Evolutionary conservation across 2,113 vertebrate species (phyloP).

Genomic region (Psittacara wagleri): DNA sequence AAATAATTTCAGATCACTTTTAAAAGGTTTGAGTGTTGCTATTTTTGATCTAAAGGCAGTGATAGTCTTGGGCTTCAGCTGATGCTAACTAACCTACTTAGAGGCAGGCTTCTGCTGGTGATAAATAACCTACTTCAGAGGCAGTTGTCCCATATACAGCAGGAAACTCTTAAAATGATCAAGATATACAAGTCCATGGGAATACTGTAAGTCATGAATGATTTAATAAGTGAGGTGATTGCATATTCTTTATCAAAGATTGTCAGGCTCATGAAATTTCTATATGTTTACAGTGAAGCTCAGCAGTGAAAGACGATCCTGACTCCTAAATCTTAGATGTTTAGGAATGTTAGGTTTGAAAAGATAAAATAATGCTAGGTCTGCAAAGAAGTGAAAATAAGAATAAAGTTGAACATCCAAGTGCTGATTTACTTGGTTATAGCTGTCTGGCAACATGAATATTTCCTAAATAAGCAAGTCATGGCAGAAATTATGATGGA

Average conservation of each 20-base stretch:
- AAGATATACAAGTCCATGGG: background rate
- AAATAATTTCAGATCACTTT: background rate
- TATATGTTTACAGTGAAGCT: background rate
- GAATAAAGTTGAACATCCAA: background rate
- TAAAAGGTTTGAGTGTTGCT: background rate
- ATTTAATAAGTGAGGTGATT: background rate
- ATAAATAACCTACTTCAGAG: background rate
- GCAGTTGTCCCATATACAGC: background rate
- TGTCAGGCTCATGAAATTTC: background rate
- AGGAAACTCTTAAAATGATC: background rate
- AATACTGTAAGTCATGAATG: background rate
- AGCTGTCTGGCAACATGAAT: background rate
- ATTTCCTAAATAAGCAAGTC: background rate
- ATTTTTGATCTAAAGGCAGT: background rate
- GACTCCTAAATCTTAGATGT: background rate
- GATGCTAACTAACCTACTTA: background rate
- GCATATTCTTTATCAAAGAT: background rate
- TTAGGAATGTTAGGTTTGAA: background rate
- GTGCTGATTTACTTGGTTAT: background rate
- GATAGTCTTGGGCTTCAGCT: background rate
- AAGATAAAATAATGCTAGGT: background rate
- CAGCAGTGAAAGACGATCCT: background rate
- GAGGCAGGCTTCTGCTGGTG: background rate
- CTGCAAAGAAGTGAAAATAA: background rate
- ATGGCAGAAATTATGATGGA: background rate